A percentile compares a stretch with the other conserved stretches of the same genome.
Evolutionary conservation across 1,140 invertebrate genomes (phyloP).

Genomic region (Procambarus virginalis): DNA sequence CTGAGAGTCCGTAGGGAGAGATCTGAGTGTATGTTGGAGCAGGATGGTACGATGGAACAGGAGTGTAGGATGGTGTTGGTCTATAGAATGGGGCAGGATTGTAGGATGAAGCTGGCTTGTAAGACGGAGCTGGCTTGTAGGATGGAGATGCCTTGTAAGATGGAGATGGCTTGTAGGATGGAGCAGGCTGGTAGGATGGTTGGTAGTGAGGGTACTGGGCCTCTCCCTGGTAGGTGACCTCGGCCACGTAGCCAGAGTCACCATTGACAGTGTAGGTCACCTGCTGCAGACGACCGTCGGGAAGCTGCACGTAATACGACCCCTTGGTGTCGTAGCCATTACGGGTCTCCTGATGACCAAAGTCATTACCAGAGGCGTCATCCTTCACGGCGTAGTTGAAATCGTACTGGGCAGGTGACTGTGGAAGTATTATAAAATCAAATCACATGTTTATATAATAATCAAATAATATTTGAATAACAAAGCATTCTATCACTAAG

Average conservation of each 20-base stretch:
- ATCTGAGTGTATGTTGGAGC: neutral
- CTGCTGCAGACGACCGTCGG: neutral
- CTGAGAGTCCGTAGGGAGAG: neutral
- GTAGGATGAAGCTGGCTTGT: neutral
- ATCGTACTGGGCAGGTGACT: constrained; percentile 82
- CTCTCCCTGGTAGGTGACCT: neutral
- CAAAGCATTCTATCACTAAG: too few species aligned
- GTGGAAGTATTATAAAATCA: neutral
- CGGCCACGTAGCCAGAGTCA: neutral
- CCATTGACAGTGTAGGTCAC: neutral
- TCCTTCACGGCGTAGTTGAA: constrained; percentile 89
- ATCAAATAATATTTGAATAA: too few species aligned
- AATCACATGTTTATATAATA: neutral
- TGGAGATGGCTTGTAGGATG: neutral
- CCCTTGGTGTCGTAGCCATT: neutral
- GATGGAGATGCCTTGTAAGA: neutral
- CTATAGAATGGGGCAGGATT: neutral
- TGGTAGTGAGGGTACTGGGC: neutral
- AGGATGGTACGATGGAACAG: neutral
- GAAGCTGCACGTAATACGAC: neutral
- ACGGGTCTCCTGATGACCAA: constrained; percentile 78
- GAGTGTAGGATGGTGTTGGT: neutral
- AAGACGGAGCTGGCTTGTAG: neutral
- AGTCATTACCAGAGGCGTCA: constrained; percentile 83
- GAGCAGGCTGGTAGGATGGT: neutral